Evolutionary conservation across 2,797 vertebrate genomes (phyloP).

Genomic region (Podargus strigoides): DNA sequence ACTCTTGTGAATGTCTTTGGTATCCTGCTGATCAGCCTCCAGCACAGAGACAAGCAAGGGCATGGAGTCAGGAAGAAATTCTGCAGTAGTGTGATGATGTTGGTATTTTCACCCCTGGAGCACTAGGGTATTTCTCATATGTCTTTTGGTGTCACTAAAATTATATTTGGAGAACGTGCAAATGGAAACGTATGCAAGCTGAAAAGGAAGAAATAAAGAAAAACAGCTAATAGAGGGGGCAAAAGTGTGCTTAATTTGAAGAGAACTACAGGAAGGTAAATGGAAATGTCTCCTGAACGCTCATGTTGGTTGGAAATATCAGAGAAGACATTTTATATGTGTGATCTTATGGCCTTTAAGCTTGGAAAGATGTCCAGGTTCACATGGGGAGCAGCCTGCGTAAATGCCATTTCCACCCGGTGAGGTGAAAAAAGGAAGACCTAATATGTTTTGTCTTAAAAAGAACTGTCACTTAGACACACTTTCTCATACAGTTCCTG

Average conservation of each 20-base stretch:
- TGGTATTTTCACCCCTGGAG: background rate
- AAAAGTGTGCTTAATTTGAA: background rate
- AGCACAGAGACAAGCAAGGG: background rate
- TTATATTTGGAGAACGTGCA: accelerated
- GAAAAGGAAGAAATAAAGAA: background rate
- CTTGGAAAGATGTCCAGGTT: background rate
- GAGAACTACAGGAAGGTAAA: background rate
- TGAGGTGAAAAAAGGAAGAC: background rate
- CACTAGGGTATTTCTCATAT: background rate
- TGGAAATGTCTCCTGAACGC: background rate
- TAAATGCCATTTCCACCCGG: background rate
- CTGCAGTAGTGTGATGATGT: background rate
- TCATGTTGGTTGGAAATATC: background rate
- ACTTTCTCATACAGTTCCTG: background rate
- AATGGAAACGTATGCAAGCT: background rate
- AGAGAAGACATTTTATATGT: background rate
- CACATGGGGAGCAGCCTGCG: background rate
- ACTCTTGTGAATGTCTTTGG: background rate
- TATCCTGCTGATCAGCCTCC: background rate
- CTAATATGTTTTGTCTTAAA: background rate
- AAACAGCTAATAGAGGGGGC: accelerated
- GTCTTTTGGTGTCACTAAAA: background rate
- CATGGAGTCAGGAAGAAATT: background rate
- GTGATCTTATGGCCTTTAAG: background rate
- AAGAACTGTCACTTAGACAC: background rate